Percentiles rank a stretch among this genome's conserved stretches.
These are phyloP conservation scores for Scotopteryx bipunctaria DNA, from an alignment of 2,888 invertebrate genomes.

Conservation along the genomic window DNA sequence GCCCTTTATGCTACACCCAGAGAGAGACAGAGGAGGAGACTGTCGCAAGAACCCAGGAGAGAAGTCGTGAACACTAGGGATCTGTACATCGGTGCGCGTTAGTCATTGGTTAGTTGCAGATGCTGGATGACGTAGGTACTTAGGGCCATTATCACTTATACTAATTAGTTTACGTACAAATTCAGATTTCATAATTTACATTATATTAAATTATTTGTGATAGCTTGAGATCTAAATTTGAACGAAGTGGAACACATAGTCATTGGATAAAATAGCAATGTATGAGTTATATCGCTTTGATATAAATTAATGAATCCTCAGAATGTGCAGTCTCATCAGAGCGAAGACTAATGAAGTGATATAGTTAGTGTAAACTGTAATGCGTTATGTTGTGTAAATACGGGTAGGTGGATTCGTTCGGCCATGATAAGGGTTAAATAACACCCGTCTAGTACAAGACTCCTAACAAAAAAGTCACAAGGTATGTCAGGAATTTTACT, in stretches of 20 bases:
- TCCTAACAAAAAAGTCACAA: too few relatives aligned
- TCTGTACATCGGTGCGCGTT: conserved; percentile 29
- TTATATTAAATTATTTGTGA: neutral
- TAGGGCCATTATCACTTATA: conserved; percentile 33
- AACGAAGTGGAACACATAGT: neutral
- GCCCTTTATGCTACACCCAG: conserved; percentile 4
- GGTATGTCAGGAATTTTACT: too few relatives aligned
- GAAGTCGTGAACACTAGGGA: neutral
- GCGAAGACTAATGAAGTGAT: too few relatives aligned
- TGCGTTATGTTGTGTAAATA: too few relatives aligned
- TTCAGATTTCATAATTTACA: too few relatives aligned
- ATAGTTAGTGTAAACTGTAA: too few relatives aligned
- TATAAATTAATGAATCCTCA: conserved; percentile 2
- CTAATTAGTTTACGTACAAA: neutral
- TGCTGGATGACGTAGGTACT: conserved; percentile 9
- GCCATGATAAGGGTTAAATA: too few relatives aligned
- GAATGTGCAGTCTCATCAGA: conserved; percentile 5
- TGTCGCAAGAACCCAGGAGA: neutral
- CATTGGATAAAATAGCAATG: neutral
- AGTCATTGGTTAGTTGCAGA: conserved; percentile 17
- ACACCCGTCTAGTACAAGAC: too few relatives aligned
- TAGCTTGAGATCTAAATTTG: conserved; percentile 1
- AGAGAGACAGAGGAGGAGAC: neutral
- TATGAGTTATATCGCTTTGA: neutral
- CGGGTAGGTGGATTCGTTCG: too few relatives aligned